Evolutionary conservation across 2,113 vertebrate genomes (phyloP).

Genomic region (Cavia porcellus): DNA sequence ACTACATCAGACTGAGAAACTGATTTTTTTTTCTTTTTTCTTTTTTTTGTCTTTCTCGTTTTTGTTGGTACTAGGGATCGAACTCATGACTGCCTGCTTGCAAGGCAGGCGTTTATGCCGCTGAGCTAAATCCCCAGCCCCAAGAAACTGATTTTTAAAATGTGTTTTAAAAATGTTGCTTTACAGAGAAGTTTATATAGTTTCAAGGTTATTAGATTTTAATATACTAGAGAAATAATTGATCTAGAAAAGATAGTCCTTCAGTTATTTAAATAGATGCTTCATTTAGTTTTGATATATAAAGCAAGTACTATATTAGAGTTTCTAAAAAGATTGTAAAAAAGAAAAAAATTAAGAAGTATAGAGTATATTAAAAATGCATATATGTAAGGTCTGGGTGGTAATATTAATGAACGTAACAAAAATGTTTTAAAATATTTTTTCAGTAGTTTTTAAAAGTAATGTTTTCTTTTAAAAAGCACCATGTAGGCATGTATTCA

Average conservation of each 20-base stretch:
- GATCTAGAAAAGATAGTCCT: slow-evolving; percentile 24
- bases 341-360: background rate
- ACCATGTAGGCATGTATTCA: background rate
- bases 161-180: background rate
- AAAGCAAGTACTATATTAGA: slow-evolving; percentile 14
- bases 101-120: too few relatives aligned
- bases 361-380: background rate
- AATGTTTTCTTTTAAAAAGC: slow-evolving; percentile 11
- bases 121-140: too few relatives aligned
- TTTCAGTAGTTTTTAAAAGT: slow-evolving; percentile 10
- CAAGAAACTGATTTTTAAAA: background rate
- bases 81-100: too few relatives aligned
- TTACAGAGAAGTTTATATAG: background rate
- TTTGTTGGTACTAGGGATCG: too few relatives aligned
- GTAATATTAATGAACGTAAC: slow-evolving; percentile 51
- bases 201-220: slow-evolving; percentile 56
- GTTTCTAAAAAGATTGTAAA: slow-evolving; percentile 51
- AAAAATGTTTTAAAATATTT: background rate
- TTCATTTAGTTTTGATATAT: slow-evolving; percentile 65
- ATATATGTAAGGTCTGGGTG: slow-evolving; percentile 26
- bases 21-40: background rate
- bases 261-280: slow-evolving; percentile 28
- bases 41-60: too few relatives aligned
- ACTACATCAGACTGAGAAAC: background rate
- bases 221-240: slow-evolving; percentile 49